Conservation (phyloP, 1,140 invertebrate genomes). For the Lepidurus packardi region DNA sequence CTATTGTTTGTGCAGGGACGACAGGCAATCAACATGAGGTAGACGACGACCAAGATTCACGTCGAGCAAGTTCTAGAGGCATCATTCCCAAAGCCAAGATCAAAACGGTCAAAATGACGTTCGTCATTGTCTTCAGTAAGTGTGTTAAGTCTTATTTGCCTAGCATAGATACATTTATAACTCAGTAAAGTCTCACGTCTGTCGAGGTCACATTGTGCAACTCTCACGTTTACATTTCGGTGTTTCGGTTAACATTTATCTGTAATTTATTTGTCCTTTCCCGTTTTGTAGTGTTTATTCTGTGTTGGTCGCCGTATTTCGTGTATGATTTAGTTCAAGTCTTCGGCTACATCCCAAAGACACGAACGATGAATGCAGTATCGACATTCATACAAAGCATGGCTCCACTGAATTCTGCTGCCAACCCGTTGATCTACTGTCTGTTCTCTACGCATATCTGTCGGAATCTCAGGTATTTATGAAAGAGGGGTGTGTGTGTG, state of each 20-base stretch:
- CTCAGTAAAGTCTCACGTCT: no score
- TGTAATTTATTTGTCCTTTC: conserved; percentile 19
- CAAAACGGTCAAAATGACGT: conserved; percentile 96
- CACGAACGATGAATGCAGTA: conserved; percentile 72
- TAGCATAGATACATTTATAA: no score
- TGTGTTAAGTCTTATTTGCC: background rate
- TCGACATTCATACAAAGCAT: conserved; percentile 88
- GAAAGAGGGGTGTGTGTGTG: background rate
- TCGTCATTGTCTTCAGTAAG: conserved; percentile 87
- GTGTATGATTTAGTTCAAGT: conserved; percentile 89
- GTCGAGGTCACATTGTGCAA: no score
- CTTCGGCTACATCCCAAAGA: conserved; percentile 72
- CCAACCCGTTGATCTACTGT: conserved; percentile 92
- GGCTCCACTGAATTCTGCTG: conserved; percentile 85
- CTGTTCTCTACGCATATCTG: conserved; percentile 87
- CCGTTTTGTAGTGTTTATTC: conserved; percentile 70
- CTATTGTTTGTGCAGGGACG: background rate
- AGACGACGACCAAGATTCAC: conserved; percentile 42
- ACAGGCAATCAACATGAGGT: conserved; percentile 25
- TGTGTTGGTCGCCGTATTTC: conserved; percentile 95
- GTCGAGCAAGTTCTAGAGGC: conserved; percentile 55
- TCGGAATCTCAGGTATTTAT: conserved; percentile 67
- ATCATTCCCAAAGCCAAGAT: conserved; percentile 90
- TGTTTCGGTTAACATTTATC: no score
- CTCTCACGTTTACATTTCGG: no score